Evolutionary conservation across 2,888 invertebrate species (phyloP).

Genomic region (Polydesmus complanatus): DNA sequence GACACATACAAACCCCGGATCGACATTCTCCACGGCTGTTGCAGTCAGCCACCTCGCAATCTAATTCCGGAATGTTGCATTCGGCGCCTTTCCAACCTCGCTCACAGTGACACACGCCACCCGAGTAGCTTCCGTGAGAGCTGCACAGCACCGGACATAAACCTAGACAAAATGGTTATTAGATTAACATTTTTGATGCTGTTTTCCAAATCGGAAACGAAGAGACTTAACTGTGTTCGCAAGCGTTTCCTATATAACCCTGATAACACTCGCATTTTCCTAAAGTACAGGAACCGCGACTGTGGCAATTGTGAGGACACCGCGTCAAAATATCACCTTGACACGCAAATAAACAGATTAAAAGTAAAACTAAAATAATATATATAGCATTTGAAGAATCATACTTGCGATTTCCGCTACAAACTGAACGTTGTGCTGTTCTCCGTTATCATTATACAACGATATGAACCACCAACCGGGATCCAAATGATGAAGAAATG

Average conservation of each 20-base stretch:
- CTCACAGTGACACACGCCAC: slow-evolving; percentile 93
- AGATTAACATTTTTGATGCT: slow-evolving; percentile 1
- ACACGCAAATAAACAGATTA: neutral
- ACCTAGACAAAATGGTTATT: slow-evolving; percentile 38
- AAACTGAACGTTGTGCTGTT: slow-evolving; percentile 13
- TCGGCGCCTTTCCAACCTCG: slow-evolving; percentile 98
- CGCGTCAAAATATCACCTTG: slow-evolving; percentile 22
- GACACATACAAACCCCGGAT: slow-evolving; percentile 87
- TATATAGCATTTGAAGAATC: neutral
- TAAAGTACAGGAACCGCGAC: slow-evolving; percentile 88
- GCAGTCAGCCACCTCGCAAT: slow-evolving; percentile 90
- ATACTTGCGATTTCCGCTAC: slow-evolving; percentile 18
- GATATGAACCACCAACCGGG: slow-evolving; percentile 19
- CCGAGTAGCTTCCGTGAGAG: slow-evolving; percentile 90
- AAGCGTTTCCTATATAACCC: slow-evolving; percentile 91
- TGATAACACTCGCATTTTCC: slow-evolving; percentile 93
- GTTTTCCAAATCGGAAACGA: neutral
- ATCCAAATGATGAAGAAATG: slow-evolving; percentile 18
- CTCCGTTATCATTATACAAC: slow-evolving; percentile 16
- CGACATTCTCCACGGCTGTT: slow-evolving; percentile 92
- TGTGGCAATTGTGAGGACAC: slow-evolving; percentile 90
- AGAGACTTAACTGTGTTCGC: slow-evolving; percentile 71
- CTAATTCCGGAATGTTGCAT: slow-evolving; percentile 84
- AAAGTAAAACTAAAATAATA: neutral
- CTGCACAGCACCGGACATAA: slow-evolving; percentile 94